Percentiles rank a stretch among this genome's conserved stretches.
phyloP scores from a whole-genome alignment of 1,140 invertebrate species.

The Ridgeia piscesae region DNA sequence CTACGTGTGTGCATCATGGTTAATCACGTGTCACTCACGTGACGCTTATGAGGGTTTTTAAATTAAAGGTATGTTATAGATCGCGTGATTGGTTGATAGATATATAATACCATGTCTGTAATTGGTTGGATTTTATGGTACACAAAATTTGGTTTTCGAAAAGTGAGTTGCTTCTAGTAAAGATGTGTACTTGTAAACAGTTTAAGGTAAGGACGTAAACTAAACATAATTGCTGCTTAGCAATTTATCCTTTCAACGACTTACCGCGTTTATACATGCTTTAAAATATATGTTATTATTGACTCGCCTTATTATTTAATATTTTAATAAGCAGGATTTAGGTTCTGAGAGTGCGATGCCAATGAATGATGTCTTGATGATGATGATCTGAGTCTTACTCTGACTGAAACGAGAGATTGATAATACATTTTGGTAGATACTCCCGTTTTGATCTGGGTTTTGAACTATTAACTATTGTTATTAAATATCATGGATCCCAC shows the following conservation, averaged over 20 bases:
- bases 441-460: no score
- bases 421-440: no score
- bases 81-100: background rate
- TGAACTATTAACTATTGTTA: no score
- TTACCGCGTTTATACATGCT: background rate
- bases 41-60: background rate
- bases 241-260: background rate
- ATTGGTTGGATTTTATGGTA: background rate
- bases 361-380: no score
- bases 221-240: background rate
- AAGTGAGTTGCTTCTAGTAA: background rate
- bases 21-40: background rate
- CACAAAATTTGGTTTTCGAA: constrained; percentile 6
- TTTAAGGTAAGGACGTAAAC: background rate
- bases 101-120: background rate
- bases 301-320: no score
- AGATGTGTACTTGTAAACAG: background rate
- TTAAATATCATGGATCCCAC: no score
- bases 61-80: background rate
- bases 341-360: no score
- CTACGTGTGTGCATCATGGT: background rate
- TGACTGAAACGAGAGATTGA: no score
- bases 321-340: background rate
- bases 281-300: background rate
- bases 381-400: no score